Base-by-base conservation (phyloP, 2,113 vertebrate genomes). In the Blennius ocellaris region DNA sequence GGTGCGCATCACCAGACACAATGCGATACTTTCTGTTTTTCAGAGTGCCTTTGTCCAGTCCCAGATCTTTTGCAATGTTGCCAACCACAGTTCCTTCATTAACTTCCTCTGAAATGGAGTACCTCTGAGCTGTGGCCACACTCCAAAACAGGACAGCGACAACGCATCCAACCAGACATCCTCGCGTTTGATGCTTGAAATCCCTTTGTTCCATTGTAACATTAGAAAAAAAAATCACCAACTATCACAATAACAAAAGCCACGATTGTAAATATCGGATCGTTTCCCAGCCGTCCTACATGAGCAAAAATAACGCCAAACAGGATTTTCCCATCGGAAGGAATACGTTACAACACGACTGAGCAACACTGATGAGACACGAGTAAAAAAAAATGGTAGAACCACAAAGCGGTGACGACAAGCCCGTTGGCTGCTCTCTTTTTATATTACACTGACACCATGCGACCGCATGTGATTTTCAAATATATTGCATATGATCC, bases 61-160 rank as follows among this genome's bases (percentile, higher is more conserved):
- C 91, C 11, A 93, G 58, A 78, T 94, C 93, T 7, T 90, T 93
- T 6, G 90, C 91, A 3, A 94, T 45, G 15, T 94, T 92, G 62
- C 92, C 93, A n/a, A 93, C 89, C 11, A 83, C 50, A 38, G 85
- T 66, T 8, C 89, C 91, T 30, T 87, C 77, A 1, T 88, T 84
- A 0, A 83, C 48, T 30, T 93, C 93, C 21, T 94, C 93, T 0
- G 77, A 55, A 43, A 93, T 44, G 0, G 91, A 91, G 61, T 94
- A 94, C 39, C 78, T 40, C 38, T 94, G 90, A 5, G 85, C 90
- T 0, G 87, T 88, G 8, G 85, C 87, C 68, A 11, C 14, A 12
- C 49, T 75, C 51, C 63, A 80, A 38, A 86, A 78, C 51, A 89
- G 30, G 70, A 56, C 15, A 70, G 39, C 14, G 81, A 66, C 36